Base-by-base conservation (phyloP, 1,140 invertebrate species). In the Hesperophylax magnus region DNA sequence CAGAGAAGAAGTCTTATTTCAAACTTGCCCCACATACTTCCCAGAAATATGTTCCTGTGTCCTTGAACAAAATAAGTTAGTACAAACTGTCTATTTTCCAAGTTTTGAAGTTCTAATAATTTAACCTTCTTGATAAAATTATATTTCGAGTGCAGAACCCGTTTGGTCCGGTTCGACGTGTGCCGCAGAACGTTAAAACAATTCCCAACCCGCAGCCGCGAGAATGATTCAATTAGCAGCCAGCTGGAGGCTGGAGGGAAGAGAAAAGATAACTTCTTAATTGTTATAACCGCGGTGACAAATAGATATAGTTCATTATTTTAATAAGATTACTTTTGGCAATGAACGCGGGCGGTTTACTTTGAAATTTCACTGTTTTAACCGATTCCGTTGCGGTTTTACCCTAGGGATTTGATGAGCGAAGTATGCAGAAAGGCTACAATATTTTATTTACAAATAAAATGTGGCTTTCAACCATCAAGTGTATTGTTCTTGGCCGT, bases 281-380 rank as follows among this genome's bases (percentile, higher is more conserved):
- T 61, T 61, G 58, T 61, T 20, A 61, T 24, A 61, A 61, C 58
- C 58, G 58, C 58, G 9, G 58, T 61, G 58, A 61, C 58, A 61
- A 61, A 61, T 61, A 61, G 58, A 61, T 61, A 61, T 61, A 61
- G 58, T 61, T 61, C 58, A 61, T 61, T 61, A 61, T 61, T 61
- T 61, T 61, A 61, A 61, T 61, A 24, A 22, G 58, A 61, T 61
- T 61, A 61, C 58, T 61, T 61, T 61, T 20, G 14, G 58, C 24
- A 61, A 61, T 61, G 58, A 61, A 61, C 20, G 24, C 58, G 58
- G 58, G 58, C 58, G 58, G 58, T 61, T 61, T 61, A 15, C 20
- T 61, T 61, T 61, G 58, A 61, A 22, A 61, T 61, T 61, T 61
- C 14, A 11, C 58, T 61, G 24, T 22, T 24, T 61, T 9, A 61